These are phyloP conservation scores for Lasioglossum calceatum DNA, from an alignment of 2,888 invertebrate species.

Conservation along the genomic window DNA sequence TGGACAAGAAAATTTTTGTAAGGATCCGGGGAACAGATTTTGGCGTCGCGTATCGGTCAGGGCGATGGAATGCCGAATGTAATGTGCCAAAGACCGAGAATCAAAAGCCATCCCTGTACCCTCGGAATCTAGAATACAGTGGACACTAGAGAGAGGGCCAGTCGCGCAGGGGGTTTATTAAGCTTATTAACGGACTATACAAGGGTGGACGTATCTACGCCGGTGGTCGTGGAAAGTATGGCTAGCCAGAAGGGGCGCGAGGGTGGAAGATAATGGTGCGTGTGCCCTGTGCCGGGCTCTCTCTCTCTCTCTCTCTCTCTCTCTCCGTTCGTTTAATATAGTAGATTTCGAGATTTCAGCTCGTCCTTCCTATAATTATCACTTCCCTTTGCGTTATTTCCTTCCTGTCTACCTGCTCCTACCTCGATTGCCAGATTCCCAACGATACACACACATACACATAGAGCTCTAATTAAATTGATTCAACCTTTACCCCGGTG, in stretches of 20 bases:
- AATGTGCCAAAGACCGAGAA: slow-evolving; percentile 52
- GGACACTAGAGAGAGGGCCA: slow-evolving; percentile 61
- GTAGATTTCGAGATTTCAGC: slow-evolving; percentile 54
- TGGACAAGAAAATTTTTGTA: background rate
- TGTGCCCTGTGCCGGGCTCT: slow-evolving; percentile 19
- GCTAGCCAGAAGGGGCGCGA: slow-evolving; percentile 56
- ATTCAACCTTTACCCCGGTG: background rate
- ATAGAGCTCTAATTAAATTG: slow-evolving; percentile 8
- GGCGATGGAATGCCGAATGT: slow-evolving; percentile 15
- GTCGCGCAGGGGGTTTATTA: slow-evolving; percentile 77
- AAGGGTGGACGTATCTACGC: slow-evolving; percentile 70
- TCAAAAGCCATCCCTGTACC: slow-evolving; percentile 71
- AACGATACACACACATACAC: background rate
- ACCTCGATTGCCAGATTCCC: background rate
- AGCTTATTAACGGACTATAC: slow-evolving; percentile 77
- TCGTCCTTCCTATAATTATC: slow-evolving; percentile 61
- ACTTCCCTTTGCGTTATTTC: slow-evolving; percentile 45
- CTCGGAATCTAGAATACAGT: slow-evolving; percentile 68
- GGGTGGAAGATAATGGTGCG: slow-evolving; percentile 63
- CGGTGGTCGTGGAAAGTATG: slow-evolving; percentile 72
- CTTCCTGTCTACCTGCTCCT: slow-evolving; percentile 12
- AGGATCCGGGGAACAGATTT: background rate
- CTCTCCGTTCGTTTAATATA: slow-evolving; percentile 62
- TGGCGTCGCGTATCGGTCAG: background rate
- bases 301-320: background rate